phyloP scores from a whole-genome alignment of 2,797 vertebrate species.

The Oreochromis mossambicus region DNA sequence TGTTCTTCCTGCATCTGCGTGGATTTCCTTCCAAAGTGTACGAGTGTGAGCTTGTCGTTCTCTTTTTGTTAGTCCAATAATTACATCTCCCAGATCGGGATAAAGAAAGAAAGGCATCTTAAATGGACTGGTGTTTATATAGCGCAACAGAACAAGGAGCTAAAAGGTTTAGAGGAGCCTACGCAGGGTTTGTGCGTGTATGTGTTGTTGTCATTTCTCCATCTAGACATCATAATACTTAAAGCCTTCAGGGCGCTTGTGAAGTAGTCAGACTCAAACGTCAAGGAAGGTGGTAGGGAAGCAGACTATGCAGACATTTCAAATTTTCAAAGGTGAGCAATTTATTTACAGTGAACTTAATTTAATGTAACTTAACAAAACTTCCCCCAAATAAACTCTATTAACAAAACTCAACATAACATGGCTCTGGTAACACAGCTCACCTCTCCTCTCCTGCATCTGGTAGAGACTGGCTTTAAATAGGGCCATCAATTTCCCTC shows the following conservation, averaged over 20 bases:
- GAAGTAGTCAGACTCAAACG: no score
- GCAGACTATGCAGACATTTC: no score
- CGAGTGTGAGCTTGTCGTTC: fast-evolving
- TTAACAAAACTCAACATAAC: no score
- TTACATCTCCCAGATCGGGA: not conserved
- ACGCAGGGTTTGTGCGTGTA: not conserved
- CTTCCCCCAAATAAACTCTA: no score
- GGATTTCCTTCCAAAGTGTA: not conserved
- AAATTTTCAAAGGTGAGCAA: no score
- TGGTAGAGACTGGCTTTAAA: no score
- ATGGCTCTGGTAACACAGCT: no score
- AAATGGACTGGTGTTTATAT: not conserved
- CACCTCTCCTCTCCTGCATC: no score
- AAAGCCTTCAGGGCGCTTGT: not conserved
- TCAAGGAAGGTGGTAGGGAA: no score
- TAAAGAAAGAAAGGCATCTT: not conserved
- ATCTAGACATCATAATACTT: not conserved
- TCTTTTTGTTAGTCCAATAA: not conserved
- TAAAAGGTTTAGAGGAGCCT: not conserved
- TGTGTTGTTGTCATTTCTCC: not conserved
- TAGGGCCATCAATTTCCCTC: no score
- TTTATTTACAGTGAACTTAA: no score
- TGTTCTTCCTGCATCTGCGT: not conserved
- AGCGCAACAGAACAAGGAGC: fast-evolving
- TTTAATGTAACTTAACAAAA: no score